Base-by-base conservation (phyloP, 2,113 vertebrate genomes). In the Ginglymostoma cirratum region DNA sequence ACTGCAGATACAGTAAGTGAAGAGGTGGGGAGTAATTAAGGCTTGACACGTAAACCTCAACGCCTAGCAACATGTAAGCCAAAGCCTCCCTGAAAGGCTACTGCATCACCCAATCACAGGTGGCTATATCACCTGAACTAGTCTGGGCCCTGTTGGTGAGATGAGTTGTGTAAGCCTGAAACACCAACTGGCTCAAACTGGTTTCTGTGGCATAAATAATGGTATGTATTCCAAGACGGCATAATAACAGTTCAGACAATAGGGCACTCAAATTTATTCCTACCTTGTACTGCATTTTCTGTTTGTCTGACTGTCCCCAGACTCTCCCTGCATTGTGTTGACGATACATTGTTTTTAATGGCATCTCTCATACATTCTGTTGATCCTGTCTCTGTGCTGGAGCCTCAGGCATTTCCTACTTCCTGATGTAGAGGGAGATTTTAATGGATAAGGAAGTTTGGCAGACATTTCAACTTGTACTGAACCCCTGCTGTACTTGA, bases 41-140 rank as follows among this genome's bases (percentile, higher is more conserved):
- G 61, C 3, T 66, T 65, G 45, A 61, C 34, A 65, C 34, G 61
- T 14, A 15, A 48, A 61, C 55, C 12, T 2, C 42, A 72, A 95
- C 24, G 72, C 94, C 94, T 95, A 34, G 94, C 69, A 95, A 95
- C 94, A 95, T 38, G 42, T 72, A 52, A 0, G 21, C 69, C 94
- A 70, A 24, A 52, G 45, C 45, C 42, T 72, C 94, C 38, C 42
- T 95, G 67, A 52, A 19, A 95, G 94, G 94, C 14, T 72, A 48
- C 23, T 52, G 23, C 67, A 48, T 6, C 67, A 76, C 24, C 94
- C 94, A 95, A 72, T 95, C 14, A 14, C 5, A 95, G 17, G 42
- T 48, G 10, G 38, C 38, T 45, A 34, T 34, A 95, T 48, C 69
- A 66, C n/a, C 87, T 92, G 87, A 55, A 65, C 61, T 92, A 65